Base-by-base conservation (phyloP, 2,888 invertebrate genomes). In the Melipona bicolor region DNA sequence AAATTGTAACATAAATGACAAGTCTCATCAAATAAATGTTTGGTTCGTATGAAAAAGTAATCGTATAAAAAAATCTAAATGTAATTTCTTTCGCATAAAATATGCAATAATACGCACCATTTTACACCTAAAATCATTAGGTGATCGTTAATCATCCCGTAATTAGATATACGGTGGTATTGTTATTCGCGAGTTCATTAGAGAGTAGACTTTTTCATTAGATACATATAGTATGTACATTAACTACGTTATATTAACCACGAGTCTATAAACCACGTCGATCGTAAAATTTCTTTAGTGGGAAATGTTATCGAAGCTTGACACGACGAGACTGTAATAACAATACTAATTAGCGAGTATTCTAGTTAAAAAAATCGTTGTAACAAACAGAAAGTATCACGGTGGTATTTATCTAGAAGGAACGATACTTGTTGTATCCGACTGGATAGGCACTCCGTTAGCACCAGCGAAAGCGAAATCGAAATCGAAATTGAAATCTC, bases 401-500 rank as follows among this genome's bases (percentile, higher is more conserved):
- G 24, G 27, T 1, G 67, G 4, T 11, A 43, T 49, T 5, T 17
- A n/a, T 32, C 19, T 15, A 50, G 50, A 13, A 32, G 56, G 62
- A 88, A 88, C 65, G 88, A 75, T 43, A 88, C 88, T 68, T 56
- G 88, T 59, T 77, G 67, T 54, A 52, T 27, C 27, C 79, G 54
- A 52, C 11, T 56, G 56, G 49, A 32, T 4, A 32, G 32, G 32
- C 32, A 32, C 32, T 32, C 32, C 24, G 65, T 5, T n/a, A 27
- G 67, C 61, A 72, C 52, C 73, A 92, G 92, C 91, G 93, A 93
- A 93, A 93, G 93, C 90, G 91, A 73, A 73, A 73, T 54, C 70
- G 91, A 70, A 70, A 70, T 67, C 91, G 93, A 93, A 93, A 93
- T 93, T 89, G 70, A 93, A 92, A 93, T 91, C 84, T 62, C 59